Conservation (phyloP, 2,113 vertebrate genomes). For the Centrocercus urophasianus region DNA sequence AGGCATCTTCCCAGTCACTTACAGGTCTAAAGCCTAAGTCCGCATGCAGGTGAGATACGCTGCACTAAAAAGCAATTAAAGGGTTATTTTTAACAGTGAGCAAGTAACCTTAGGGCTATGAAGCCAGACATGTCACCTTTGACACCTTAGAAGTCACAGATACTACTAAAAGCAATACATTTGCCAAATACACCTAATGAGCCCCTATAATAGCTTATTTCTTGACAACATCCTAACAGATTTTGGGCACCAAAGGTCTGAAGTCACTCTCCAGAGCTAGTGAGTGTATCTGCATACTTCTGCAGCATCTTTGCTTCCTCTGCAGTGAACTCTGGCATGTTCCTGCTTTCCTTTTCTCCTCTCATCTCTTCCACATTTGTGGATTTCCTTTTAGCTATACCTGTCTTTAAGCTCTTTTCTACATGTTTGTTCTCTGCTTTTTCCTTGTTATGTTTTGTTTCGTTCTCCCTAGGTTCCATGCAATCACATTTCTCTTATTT, state of each 20-base stretch:
- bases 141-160: not conserved
- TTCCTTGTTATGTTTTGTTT: not conserved
- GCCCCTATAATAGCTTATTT: not conserved
- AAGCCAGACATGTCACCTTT: not conserved
- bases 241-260: not conserved
- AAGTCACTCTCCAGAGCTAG: not conserved
- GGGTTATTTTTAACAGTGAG: not conserved
- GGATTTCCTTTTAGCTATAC: not conserved
- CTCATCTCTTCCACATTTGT: not conserved
- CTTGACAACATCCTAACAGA: not conserved
- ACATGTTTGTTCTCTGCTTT: not conserved
- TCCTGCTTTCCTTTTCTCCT: not conserved
- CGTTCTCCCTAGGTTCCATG: not conserved
- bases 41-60: not conserved
- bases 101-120: not conserved
- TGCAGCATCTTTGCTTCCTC: not conserved
- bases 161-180: not conserved
- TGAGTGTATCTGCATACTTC: not conserved
- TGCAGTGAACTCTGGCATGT: not conserved
- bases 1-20: rapidly evolving
- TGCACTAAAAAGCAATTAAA: not conserved
- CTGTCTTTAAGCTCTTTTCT: not conserved
- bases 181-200: not conserved
- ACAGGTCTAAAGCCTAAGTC: not conserved
- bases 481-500: not conserved